Conservation (phyloP, 2,797 vertebrate genomes). For the Botia kubotai region DNA sequence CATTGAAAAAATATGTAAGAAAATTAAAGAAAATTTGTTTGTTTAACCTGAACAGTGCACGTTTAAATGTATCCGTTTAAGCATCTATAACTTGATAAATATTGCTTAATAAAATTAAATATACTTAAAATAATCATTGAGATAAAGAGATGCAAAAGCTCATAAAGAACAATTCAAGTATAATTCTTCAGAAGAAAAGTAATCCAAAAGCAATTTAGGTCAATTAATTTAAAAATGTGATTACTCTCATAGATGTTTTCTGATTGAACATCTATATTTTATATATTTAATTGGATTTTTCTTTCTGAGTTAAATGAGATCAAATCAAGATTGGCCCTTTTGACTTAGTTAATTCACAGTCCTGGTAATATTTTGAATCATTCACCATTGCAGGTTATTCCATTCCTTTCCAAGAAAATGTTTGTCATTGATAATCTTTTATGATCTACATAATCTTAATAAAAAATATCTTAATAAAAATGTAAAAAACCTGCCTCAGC, state of each 20-base stretch:
- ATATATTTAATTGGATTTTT: neutral
- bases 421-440: neutral
- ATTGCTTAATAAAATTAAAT: too few species aligned
- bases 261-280: neutral
- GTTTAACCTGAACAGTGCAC: neutral
- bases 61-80: too few species aligned
- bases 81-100: too few species aligned
- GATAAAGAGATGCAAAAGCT: too few species aligned
- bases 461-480: too few species aligned
- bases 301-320: neutral
- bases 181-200: too few species aligned
- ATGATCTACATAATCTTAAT: neutral
- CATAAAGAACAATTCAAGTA: too few species aligned
- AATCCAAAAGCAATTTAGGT: too few species aligned
- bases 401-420: neutral
- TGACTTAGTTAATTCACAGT: neutral
- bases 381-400: neutral
- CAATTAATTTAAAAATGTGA: too few species aligned
- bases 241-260: too few species aligned
- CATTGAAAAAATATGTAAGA: neutral
- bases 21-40: neutral
- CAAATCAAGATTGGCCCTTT: neutral
- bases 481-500: neutral
- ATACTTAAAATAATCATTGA: too few species aligned
- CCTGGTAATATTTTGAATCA: neutral